Base-by-base conservation (phyloP, 2,888 invertebrate species). In the Parasteatoda lunata region DNA sequence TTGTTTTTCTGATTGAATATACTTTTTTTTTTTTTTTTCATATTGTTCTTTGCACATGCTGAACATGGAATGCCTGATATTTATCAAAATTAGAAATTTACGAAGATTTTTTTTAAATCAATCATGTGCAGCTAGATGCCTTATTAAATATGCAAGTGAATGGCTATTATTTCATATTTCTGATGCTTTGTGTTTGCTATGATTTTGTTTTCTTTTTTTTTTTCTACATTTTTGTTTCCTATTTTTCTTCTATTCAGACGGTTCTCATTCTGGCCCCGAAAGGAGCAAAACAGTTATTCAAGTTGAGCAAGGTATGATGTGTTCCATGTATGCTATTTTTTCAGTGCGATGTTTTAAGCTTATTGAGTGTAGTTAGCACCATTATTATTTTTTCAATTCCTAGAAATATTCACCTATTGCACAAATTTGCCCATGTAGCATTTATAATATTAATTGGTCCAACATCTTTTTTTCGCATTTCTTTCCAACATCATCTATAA, bases 281-380 rank as follows among this genome's bases (percentile, higher is more conserved):
- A 89, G 90, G 88, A 90, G 90, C 89, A 90, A 90, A 90, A 90
- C 90, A 69, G 90, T 90, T 78, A 90, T 90, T 83, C 90, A 90
- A 89, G 89, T 90, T 83, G 90, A 90, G 84, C 89, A 88, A 89
- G 89, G 89, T 88, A 88, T 80, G 88, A 84, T 75, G 49, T 86
- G 71, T 88, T 87, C 86, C 70, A 77, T 87, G 82, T 82, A 66
- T 82, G 81, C 82, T 69, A 51, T 54, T 54, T 68, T 69, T 8
- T 82, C 69, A 76, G 54, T 8, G 30, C 47, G 13, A 49, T 77
- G 30, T 81, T 75, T 75, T 68, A 65, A 45, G 65, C 76, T 71
- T 68, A 68, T n/a, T 76, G 59, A 9, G 66, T 64, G 47, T 30
- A 59, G n/a, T 8, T 59, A 4, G 30, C 30, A 30, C 30, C 30